Evolutionary conservation across 2,797 vertebrate genomes (phyloP), one percentile per base, ranked within the genome.

Genomic region (Sebastes wilsoni): DNA sequence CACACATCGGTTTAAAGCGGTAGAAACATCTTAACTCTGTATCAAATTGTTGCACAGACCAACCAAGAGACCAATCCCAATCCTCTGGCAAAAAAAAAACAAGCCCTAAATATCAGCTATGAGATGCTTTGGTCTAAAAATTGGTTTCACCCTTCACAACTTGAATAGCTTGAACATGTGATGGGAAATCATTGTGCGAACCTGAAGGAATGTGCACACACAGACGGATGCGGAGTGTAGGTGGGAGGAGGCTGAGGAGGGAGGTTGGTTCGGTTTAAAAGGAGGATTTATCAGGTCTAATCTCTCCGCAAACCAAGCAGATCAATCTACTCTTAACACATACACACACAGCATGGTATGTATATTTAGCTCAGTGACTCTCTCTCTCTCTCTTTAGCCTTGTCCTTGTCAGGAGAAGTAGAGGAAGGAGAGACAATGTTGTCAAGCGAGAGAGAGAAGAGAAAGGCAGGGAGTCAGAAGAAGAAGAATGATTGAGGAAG

Each of bases 331-430:
- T 82, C 83, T 71, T 79, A 66, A 75, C 70, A 23, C 77, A 85
- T 1, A 80, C 23, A 83, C 23, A 83, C 38, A 42, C 38, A 14
- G 36, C 75, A 4, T 8, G 16, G 68, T 66, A 70, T 77, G 80
- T 94, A 94, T 92, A 94, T 94, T 95, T 94, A 95, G 93, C 87
- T 87, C 84, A 20, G 72, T 62, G 73, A 65, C 85, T 80, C 80
- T 70, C 68, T 75, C 81, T 75, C 81, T 75, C 28, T 18, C 54
- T 42, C 38, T 42, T 42, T 10, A 54, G 77, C 69, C 77, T 71
- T 32, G 66, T 88, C 77, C 71, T 74, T 56, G 76, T 84, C 84
- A 58, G 82, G 55, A 56, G 75, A 84, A 84, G 88, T 72, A 65
- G 54, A 54, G 76, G 71, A 69, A 73, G 28, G 72, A 66, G 74